phyloP scores from a whole-genome alignment of 2,797 vertebrate species.

The Gephyroberyx darwinii region DNA sequence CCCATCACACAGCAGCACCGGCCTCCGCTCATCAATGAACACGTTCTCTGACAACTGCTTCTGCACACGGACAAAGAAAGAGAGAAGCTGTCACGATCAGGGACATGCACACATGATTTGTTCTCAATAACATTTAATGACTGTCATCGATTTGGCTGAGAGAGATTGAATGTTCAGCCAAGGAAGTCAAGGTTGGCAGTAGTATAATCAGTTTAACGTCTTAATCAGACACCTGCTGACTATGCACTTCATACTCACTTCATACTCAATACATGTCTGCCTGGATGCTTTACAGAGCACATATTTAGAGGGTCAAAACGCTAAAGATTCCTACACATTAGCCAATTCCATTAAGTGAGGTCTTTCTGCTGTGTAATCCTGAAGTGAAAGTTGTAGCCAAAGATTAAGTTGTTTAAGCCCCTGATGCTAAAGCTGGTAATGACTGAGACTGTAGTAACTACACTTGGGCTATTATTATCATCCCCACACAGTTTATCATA shows the following conservation, averaged over 20 bases:
- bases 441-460: neutral
- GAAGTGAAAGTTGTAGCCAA: neutral
- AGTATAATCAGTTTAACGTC: neutral
- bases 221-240: conserved; percentile 2
- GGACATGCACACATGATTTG: neutral
- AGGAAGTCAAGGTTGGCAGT: neutral
- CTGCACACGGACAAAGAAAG: conserved; percentile 70
- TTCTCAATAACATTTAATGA: neutral
- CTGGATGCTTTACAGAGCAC: neutral
- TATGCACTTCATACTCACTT: neutral
- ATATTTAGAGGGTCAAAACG: neutral
- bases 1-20: conserved; percentile 89
- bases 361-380: conserved; percentile 22
- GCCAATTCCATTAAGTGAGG: conserved; percentile 4
- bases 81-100: neutral
- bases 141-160: neutral
- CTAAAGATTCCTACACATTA: neutral
- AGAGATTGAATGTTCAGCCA: neutral
- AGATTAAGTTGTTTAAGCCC: conserved; percentile 22
- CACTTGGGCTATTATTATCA: neutral
- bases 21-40: conserved; percentile 85
- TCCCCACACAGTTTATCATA: neutral
- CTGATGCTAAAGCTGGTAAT: conserved; percentile 1
- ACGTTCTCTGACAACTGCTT: conserved; percentile 87
- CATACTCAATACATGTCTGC: neutral